Conservation (phyloP, 2,888 invertebrate species). For the Sarcophaga subvicina region DNA sequence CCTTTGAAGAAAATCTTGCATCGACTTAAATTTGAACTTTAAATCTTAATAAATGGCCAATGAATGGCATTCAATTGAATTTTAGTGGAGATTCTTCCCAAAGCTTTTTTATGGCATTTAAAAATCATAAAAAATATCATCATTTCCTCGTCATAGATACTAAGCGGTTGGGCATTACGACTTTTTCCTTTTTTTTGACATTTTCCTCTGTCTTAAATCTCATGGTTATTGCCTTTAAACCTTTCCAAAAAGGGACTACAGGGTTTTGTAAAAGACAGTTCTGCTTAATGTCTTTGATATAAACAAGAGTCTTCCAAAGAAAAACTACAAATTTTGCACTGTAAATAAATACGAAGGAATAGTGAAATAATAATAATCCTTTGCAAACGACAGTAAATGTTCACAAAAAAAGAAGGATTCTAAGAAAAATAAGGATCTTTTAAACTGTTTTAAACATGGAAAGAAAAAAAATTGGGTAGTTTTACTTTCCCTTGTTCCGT, state of each 20-base stretch:
- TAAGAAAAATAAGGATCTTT: background rate
- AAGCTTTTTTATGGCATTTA: too few species aligned
- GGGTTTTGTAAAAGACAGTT: background rate
- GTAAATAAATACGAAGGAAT: background rate
- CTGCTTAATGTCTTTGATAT: background rate
- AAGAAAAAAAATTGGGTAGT: background rate
- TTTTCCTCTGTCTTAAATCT: background rate
- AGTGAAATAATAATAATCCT: background rate
- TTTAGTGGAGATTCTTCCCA: too few species aligned
- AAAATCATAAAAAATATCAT: too few species aligned
- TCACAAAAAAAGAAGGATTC: background rate
- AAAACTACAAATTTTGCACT: background rate
- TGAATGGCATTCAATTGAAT: too few species aligned
- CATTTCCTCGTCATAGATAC: too few species aligned
- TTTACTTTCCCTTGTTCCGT: background rate
- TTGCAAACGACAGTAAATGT: background rate
- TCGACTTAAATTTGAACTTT: too few species aligned
- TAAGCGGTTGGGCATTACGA: too few species aligned
- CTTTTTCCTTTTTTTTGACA: too few species aligned
- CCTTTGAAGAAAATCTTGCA: too few species aligned
- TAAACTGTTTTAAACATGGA: background rate
- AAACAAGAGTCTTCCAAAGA: background rate
- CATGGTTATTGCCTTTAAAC: conserved; percentile 12
- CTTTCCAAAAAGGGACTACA: background rate
- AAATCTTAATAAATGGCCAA: too few species aligned